phyloP scores from a whole-genome alignment of 2,113 vertebrate species.

The Lates calcarifer region DNA sequence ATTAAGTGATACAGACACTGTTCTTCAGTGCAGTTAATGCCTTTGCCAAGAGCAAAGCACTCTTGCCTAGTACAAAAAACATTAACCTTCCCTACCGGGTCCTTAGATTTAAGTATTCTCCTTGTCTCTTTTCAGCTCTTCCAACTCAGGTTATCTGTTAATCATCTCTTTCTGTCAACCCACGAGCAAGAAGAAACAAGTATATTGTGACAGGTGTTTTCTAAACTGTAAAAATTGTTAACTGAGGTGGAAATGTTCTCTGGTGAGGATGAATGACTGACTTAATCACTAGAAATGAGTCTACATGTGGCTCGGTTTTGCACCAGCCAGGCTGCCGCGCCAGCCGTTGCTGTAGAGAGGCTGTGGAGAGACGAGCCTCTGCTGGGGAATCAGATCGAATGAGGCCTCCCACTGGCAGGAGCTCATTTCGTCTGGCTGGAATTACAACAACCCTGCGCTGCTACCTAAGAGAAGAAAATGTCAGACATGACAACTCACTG shows the following conservation, averaged over 20 bases:
- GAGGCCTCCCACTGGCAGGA: conserved; percentile 71
- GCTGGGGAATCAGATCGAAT: conserved; percentile 71
- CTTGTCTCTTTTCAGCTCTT: conserved; percentile 26
- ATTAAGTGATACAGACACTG: conserved; percentile 22
- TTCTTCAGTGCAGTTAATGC: conserved; percentile 39
- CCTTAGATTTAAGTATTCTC: conserved; percentile 40
- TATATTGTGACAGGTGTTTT: conserved; percentile 69
- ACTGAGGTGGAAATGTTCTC: conserved; percentile 66
- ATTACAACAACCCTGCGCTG: conserved; percentile 62
- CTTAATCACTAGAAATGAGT: conserved; percentile 75
- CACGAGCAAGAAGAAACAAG: conserved; percentile 17
- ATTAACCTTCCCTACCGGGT: conserved; percentile 37
- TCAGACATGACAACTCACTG: conserved; percentile 53
- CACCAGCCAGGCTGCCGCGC: conserved; percentile 61
- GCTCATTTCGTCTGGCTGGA: conserved; percentile 72
- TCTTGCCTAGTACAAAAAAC: conserved; percentile 33
- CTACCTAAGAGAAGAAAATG: conserved; percentile 56
- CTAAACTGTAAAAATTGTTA: conserved; percentile 70
- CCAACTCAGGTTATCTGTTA: conserved; percentile 36
- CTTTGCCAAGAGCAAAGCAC: conserved; percentile 48
- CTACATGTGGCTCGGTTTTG: conserved; percentile 66
- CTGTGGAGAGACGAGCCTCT: conserved; percentile 63
- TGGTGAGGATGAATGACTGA: conserved; percentile 62
- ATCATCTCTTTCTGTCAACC: conserved; percentile 54
- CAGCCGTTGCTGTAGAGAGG: conserved; percentile 52